Base-by-base conservation (phyloP, 2,113 vertebrate genomes). In the Turdus rufiventris region DNA sequence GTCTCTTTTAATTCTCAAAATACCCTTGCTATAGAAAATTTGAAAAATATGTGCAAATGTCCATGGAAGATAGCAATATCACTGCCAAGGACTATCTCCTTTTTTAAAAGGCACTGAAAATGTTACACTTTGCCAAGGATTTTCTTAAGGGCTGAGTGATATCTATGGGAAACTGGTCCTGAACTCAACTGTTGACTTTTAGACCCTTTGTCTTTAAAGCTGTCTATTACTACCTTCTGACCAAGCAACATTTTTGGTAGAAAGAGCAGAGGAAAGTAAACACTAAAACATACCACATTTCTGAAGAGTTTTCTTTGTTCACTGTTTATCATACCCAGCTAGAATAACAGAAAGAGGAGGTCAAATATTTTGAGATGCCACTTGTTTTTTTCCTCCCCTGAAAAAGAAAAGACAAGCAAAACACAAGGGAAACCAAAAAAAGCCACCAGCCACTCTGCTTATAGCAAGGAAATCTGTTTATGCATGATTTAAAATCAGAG, bases 401-500 rank as follows among this genome's bases (percentile, higher is more conserved):
- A 43, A 66, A 86, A 88, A 65, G 25, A 38, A 38, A 87, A 65
- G 38, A 75, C 38, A 77, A 81, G 38, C 1, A 6, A 92, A 89
- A 79, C 68, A 78, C 36, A 73, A 53, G 56, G 38, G 57, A 80
- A 84, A 77, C 3, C 50, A 21, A 23, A 28, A 67, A 70, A 68
- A 80, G 77, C 73, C 85, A 42, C 5, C 85, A 74, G 28, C 29
- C 28, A 1, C 24, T 77, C 26, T 38, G 34, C 53, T 89, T 81
- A 58, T 40, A 81, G 71, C n/a, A 82, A 82, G 74, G 36, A 88
- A 76, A 88, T 93, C 25, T 93, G 62, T 85, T 94, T 95, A 79
- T 90, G 90, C 18, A 4, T 91, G 71, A 91, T 88, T 90, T 93
- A 86, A 95, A 96, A 93, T 87, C 78, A 80, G 93, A 94, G 87